A percentile compares a stretch with the other conserved stretches of the same genome.
phyloP scores from a whole-genome alignment of 2,888 invertebrate species.

The Tipula lateralis region DNA sequence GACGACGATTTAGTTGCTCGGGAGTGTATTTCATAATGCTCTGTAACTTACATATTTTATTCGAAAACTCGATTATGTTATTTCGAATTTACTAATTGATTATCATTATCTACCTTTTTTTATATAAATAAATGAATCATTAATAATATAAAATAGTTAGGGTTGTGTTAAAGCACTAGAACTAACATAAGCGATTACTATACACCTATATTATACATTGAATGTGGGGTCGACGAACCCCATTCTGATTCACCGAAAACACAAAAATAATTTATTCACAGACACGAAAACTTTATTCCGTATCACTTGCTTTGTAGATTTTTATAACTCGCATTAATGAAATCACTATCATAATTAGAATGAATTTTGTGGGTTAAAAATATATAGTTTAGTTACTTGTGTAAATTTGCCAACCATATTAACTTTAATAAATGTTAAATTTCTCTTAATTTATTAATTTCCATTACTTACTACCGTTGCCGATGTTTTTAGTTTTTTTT shows the following conservation, averaged over 20 bases:
- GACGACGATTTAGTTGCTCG: no score
- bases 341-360: neutral
- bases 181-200: no score
- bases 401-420: neutral
- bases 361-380: neutral
- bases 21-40: no score
- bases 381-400: neutral
- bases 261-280: neutral
- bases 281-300: neutral
- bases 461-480: neutral
- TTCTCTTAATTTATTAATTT: neutral
- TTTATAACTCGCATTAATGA: neutral
- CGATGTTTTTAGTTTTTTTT: neutral
- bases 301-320: neutral
- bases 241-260: no score
- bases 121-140: no score
- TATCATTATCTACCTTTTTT: no score
- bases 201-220: neutral
- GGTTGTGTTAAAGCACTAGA: no score
- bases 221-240: no score
- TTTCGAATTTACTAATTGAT: no score
- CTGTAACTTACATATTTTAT: no score
- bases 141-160: no score
- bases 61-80: no score
- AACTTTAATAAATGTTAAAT: neutral